These are phyloP conservation scores for Origma solitaria DNA, from an alignment of 2,113 vertebrate species.

Conservation along the genomic window DNA sequence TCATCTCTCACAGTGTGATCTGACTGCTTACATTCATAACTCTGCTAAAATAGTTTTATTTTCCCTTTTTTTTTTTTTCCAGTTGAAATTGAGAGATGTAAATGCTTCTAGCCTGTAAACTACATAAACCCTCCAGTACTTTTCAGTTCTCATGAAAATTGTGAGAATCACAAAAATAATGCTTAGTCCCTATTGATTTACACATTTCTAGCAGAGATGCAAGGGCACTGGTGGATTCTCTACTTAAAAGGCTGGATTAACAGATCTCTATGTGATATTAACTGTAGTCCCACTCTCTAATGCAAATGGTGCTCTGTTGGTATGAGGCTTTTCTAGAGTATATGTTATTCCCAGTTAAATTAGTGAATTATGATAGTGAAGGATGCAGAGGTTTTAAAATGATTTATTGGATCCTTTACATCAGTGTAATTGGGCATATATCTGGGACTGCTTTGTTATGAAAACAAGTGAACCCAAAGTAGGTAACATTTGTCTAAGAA, in stretches of 20 bases:
- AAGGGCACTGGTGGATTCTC: background rate
- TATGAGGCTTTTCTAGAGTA: background rate
- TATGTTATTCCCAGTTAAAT: background rate
- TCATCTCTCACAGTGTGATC: background rate
- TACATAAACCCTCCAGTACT: background rate
- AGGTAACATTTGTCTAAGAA: background rate
- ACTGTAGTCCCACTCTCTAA: background rate
- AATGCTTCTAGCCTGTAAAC: background rate
- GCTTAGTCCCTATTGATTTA: background rate
- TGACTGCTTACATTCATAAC: background rate
- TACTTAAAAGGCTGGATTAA: background rate
- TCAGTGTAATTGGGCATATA: background rate
- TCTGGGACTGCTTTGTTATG: background rate
- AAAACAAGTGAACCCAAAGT: background rate
- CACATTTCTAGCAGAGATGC: background rate
- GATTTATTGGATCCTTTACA: background rate
- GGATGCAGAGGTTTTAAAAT: background rate
- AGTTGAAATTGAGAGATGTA: background rate
- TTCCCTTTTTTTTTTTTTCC: background rate
- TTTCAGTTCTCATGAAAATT: background rate
- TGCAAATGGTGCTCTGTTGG: background rate
- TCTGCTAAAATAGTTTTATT: background rate
- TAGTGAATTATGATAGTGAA: background rate
- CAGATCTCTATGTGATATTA: background rate
- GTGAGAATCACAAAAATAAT: background rate